These are phyloP conservation scores for Ptyas mucosa DNA, from an alignment of 2,113 vertebrate genomes.

Conservation along the genomic window DNA sequence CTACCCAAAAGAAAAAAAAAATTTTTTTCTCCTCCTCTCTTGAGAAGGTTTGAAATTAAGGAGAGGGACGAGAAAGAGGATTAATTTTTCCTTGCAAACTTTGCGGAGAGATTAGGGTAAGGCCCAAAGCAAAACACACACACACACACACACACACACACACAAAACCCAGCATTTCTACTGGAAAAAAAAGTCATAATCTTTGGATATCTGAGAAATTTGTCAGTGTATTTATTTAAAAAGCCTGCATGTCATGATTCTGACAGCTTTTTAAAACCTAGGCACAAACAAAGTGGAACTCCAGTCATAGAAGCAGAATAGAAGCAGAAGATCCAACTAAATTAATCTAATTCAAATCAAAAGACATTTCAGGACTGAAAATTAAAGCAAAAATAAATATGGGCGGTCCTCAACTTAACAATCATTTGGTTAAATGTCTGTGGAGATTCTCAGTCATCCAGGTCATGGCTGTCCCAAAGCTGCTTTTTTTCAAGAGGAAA, in stretches of 20 bases:
- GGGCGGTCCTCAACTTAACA: too few relatives aligned
- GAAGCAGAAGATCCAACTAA: background rate
- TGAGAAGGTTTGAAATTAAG: background rate
- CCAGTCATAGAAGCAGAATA: background rate
- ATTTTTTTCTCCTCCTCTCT: too few relatives aligned
- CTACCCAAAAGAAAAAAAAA: background rate
- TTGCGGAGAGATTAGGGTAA: background rate
- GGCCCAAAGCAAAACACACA: background rate
- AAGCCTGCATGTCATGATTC: background rate
- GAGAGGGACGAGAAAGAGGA: background rate
- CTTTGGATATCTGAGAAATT: background rate
- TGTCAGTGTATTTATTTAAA: background rate
- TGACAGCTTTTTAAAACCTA: background rate
- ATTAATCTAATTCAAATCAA: too few relatives aligned
- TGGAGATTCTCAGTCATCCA: too few relatives aligned
- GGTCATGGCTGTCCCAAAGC: too few relatives aligned
- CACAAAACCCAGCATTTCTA: background rate
- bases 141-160: accelerated
- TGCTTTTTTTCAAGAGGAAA: too few relatives aligned
- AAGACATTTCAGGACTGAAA: too few relatives aligned
- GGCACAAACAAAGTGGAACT: background rate
- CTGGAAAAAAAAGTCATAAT: background rate
- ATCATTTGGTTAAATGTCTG: too few relatives aligned
- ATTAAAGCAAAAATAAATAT: too few relatives aligned
- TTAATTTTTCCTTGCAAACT: background rate